Base-by-base conservation (phyloP, 2,888 invertebrate genomes). In the Tanypteryx hageni region DNA sequence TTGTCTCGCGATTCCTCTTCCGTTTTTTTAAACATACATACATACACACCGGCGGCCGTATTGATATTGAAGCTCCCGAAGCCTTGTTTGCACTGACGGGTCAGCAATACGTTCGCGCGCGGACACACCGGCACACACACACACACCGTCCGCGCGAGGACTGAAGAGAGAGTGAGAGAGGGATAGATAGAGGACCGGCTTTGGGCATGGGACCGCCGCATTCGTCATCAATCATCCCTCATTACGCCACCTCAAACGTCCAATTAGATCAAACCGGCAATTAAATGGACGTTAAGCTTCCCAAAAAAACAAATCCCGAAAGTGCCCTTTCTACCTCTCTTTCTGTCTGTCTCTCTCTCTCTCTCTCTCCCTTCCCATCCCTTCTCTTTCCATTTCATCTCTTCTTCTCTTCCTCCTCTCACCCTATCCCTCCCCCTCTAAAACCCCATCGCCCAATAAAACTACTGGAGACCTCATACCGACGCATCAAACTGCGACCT, bases 261-360 rank as follows among this genome's bases (percentile, higher is more conserved):
- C 89, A 89, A 89, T 89, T 89, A 89, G 64, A 89, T 89, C 89
- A 86, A 86, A 86, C 86, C 86, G 86, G 86, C 86, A 86, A 86
- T 86, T 86, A 86, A 86, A 86, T 86, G 89, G 89, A 64, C 64
- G 64, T 89, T 89, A 89, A 89, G 64, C 64, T 44, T 59, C 44
- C 89, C 68, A 89, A 89, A 76, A 89, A 89, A 89, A 89, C 89
- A 89, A 68, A 89, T 89, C 89, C 59, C 44, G 61, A 86, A 86
- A 86, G 86, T 64, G 61, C 86, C 22, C 61, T 61, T 61, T 64
- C 57, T 5, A 44, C n/a, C 56, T 14, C n/a, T 64, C 64, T 16
- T 16, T 61, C 22, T 82, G 31, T 44, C 82, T 56, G 56, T 5
- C 82, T 44, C 27, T 0, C 83, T 4, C 56, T n/a, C 14, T 18